Evolutionary conservation across 2,888 invertebrate species (phyloP), one percentile per base, ranked within the genome.

Genomic region (Ptilodon capucinus): DNA sequence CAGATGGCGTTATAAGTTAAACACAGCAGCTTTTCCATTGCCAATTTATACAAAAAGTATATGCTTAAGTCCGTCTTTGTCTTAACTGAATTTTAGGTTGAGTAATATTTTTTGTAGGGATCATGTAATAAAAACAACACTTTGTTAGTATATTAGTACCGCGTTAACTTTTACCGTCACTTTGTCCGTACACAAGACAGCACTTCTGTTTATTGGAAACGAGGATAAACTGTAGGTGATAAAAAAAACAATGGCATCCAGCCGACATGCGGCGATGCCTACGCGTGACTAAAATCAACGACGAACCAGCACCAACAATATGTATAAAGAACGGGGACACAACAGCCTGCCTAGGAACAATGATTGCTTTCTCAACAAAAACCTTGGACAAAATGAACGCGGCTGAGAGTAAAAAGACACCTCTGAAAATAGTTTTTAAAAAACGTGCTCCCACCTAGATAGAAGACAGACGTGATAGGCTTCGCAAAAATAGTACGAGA

Each of bases 281-380:
- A 82, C 82, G 80, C 83, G 84, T 84, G 82, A 86, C 84, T 85
- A 82, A 84, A 80, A 76, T 76, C 74, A 57, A 71, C 72, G 72
- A 67, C 71, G 67, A 67, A 66, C 61, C 60, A 71, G 67, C 64
- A 74, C 67, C 64, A 59, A 73, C 74, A 71, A 70, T 74, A 69
- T 65, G 68, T 71, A 60, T 64, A 68, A 76, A 74, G 70, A 73
- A 73, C 54, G 52, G 59, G 76, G 74, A 68, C 69, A 70, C 42
- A 58, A 70, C 61, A 60, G 54, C 53, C 60, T 58, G 61, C 57
- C 59, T 59, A 68, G 60, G 60, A 71, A 75, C 68, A 74, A 68
- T 69, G 60, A 59, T 59, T 50, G 51, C 56, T 62, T 62, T 51
- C 59, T 39, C 36, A 45, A 54, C 46, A 70, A 57, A 58, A 60